Evolutionary conservation across 2,113 vertebrate genomes (phyloP), one percentile per base, ranked within the genome.

Genomic region (Colossoma macropomum): DNA sequence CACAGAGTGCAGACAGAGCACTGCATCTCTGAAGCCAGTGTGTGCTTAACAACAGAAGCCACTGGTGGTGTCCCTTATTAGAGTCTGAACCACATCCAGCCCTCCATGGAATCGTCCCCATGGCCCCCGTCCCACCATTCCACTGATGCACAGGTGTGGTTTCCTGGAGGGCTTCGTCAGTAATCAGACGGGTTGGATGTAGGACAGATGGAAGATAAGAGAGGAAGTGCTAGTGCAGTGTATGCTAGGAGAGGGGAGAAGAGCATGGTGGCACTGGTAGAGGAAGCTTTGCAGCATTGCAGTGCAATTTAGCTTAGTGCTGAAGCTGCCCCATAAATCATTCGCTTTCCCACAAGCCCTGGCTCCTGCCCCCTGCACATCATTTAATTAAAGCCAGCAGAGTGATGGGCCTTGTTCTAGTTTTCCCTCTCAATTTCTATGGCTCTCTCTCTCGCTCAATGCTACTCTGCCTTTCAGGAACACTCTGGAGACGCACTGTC

Each of bases 241-340:
- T 45, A 11, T 4, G 41, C 41, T 45, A 6, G 41, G 41, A 60
- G 78, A 23, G 81, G 89, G 56, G 77, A 23, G 56, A 60, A 59
- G 68, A 77, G 84, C 79, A 79, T 5, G 86, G 77, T 79, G 79
- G 84, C 82, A 85, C 89, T 88, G 88, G 86, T 50, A 85, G 75
- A 92, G 87, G 86, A 85, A 89, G 88, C 92, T 92, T 75, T 91
- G 90, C 89, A 90, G 92, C 92, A 91, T 91, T 89, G 93, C 91
- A 88, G 90, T 89, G 91, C 92, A 94, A 95, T 94, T 94, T 93
- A 90, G 91, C 90, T 94, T 94, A 94, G 92, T 94, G 94, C 91
- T 92, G 86, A 85, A 88, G 91, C 90, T 86, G 85, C 85, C 84
- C 89, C 90, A 92, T 95, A 93, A 95, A 93, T 95, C 94, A 93